Base-by-base conservation (phyloP, 2,888 invertebrate species). In the Gortyna flavago region DNA sequence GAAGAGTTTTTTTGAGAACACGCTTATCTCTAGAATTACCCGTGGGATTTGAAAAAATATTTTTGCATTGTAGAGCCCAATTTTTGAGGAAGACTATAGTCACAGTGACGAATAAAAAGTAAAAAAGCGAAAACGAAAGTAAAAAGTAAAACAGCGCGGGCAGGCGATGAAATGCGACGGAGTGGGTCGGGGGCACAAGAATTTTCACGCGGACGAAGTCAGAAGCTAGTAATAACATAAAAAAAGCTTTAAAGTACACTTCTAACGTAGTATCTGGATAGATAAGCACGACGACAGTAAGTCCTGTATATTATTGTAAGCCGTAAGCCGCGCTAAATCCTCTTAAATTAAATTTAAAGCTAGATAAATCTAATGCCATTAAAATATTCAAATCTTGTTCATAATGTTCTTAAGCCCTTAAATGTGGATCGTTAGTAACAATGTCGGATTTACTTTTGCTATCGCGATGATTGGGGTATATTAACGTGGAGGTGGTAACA, bases 301-400 rank as follows among this genome's bases (percentile, higher is more conserved):
- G 76, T 79, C 79, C 75, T 85, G 83, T 83, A 72, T 89, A 84
- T 84, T 85, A 84, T 85, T 84, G 70, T 82, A 81, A 84, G 75
- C 51, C 32, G 6, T 72, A 83, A 88, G 81, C 79, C 84, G 64
- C 84, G 80, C 79, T 84, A 75, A 89, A 89, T 89, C 88, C 87
- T 83, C 80, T 88, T 87, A 89, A 90, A 88, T 89, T 86, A 85
- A 88, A 89, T 86, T 89, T 84, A 85, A 91, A 90, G 90, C 88
- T 83, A 80, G 89, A 91, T 90, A 87, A 91, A 91, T 90, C 83
- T 86, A 76, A 79, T 35, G 77, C 85, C 84, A 85, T 88, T 89
- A 84, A 89, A 90, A 90, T 92, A 91, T 92, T 91, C 89, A 90
- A 90, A 92, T 92, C 91, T 91, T 89, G 89, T 91, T 91, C 90